phyloP scores from a whole-genome alignment of 2,888 invertebrate species.

The Drosophila anomelani region DNA sequence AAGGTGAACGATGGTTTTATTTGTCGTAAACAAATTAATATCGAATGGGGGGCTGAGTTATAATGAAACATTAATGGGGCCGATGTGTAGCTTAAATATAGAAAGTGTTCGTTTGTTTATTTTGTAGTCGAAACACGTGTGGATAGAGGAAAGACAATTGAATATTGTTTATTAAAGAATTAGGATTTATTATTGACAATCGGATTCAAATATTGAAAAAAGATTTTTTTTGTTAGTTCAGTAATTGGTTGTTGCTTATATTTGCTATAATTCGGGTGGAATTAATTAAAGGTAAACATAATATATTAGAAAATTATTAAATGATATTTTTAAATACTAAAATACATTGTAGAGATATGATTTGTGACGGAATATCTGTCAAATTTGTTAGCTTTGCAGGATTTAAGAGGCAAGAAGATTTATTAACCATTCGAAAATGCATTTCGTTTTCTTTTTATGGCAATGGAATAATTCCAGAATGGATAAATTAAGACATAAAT shows the following conservation, averaged over 20 bases:
- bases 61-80: constrained; percentile 42
- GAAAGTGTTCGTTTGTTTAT: constrained; percentile 18
- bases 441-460: neutral
- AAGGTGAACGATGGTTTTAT: constrained; percentile 29
- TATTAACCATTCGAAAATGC: neutral
- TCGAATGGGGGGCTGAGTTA: constrained; percentile 7
- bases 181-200: constrained; percentile 6
- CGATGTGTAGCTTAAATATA: constrained; percentile 9
- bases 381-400: neutral
- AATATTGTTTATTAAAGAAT: neutral
- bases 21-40: constrained; percentile 60
- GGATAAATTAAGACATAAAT: neutral
- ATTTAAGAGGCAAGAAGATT: neutral
- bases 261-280: too few species aligned
- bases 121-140: constrained; percentile 25
- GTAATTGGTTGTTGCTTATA: neutral
- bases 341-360: neutral
- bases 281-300: neutral
- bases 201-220: neutral
- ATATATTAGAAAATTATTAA: too few species aligned
- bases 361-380: too few species aligned
- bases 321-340: neutral
- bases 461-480: neutral
- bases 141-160: constrained; percentile 19
- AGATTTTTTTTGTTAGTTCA: too few species aligned